These are phyloP conservation scores for Ranitomeya variabilis DNA, from an alignment of 2,113 vertebrate species.

Conservation along the genomic window DNA sequence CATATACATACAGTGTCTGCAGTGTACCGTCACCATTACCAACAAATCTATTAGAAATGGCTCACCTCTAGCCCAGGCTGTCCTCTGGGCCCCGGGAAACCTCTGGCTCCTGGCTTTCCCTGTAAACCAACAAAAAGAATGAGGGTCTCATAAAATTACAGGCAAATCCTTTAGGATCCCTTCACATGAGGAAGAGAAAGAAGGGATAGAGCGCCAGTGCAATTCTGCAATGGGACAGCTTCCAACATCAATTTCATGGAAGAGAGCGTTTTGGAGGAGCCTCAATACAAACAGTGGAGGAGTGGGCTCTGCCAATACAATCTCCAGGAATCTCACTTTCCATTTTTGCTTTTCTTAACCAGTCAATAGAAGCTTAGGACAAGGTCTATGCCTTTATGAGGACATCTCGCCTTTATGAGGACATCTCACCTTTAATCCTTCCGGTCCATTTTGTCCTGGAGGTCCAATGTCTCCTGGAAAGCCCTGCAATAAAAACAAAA, in stretches of 20 bases:
- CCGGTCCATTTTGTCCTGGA: conserved; percentile 92
- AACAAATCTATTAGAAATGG: neutral
- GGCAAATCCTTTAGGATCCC: conserved; percentile 59
- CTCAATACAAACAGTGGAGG: conserved; percentile 69
- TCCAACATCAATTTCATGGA: conserved; percentile 70
- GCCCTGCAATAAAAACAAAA: conserved; percentile 73
- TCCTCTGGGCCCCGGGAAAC: conserved; percentile 91
- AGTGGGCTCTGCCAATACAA: conserved; percentile 61
- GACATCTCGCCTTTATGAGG: conserved; percentile 80
- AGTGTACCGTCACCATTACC: neutral
- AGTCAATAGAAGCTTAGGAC: conserved; percentile 56
- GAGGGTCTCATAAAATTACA: conserved; percentile 63
- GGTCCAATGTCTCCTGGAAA: conserved; percentile 97
- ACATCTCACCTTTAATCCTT: conserved; percentile 89
- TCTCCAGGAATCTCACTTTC: conserved; percentile 61
- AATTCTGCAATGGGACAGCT: conserved; percentile 61
- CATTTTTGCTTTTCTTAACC: conserved; percentile 56
- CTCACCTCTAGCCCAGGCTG: conserved; percentile 88
- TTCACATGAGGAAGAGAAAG: conserved; percentile 60
- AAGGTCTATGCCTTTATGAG: neutral
- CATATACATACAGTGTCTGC: neutral
- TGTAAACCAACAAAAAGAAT: conserved; percentile 66
- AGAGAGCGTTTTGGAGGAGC: conserved; percentile 66
- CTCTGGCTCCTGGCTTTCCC: conserved; percentile 90
- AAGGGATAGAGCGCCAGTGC: conserved; percentile 54